Evolutionary conservation across 1,140 invertebrate species (phyloP).

Genomic region (Eriocheir sinensis): DNA sequence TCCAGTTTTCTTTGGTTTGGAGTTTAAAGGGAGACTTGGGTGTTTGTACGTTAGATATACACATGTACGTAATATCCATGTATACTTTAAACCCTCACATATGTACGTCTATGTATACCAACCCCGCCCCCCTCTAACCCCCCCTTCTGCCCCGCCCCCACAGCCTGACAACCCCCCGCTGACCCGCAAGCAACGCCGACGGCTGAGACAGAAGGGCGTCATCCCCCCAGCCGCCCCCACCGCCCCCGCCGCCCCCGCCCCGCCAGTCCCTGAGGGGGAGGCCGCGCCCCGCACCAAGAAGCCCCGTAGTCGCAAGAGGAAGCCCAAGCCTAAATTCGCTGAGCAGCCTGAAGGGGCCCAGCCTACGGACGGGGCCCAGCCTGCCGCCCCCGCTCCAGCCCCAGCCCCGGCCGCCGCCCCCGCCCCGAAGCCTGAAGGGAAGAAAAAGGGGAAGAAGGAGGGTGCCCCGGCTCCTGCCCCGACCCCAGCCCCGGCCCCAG

Average conservation of each 20-base stretch:
- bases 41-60: too few species aligned
- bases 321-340: not conserved
- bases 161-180: conserved; percentile 42
- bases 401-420: too few species aligned
- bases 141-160: not conserved
- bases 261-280: not conserved
- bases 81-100: not conserved
- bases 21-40: too few species aligned
- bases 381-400: not conserved
- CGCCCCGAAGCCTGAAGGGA: not conserved
- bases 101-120: not conserved
- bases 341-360: not conserved
- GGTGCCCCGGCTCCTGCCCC: not conserved
- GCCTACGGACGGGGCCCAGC: not conserved
- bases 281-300: not conserved
- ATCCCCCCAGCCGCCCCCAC: too few species aligned
- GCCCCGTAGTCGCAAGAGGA: not conserved
- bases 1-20: not conserved
- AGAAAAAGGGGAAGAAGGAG: not conserved
- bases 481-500: not conserved
- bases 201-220: not conserved
- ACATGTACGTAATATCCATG: too few species aligned
- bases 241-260: too few species aligned
- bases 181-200: not conserved
- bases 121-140: not conserved